Conservation (phyloP, 2,888 invertebrate species). For the Nudaria mundana region DNA sequence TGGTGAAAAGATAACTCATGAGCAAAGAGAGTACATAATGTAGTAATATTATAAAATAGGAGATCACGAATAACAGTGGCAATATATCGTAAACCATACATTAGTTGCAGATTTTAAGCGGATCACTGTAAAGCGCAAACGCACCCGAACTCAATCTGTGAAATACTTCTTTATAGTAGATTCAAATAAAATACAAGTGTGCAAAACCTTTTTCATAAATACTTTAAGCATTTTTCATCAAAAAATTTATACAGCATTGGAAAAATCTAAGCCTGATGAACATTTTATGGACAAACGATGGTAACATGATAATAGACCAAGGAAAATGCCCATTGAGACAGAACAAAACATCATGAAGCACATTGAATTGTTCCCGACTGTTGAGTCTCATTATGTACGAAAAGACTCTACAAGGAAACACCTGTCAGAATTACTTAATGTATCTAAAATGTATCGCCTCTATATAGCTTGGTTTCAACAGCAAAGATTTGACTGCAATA, state of each 20-base stretch:
- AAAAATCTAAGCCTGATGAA: background rate
- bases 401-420: conserved; percentile 4
- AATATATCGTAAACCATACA: background rate
- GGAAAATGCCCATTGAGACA: conserved; percentile 2
- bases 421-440: conserved; percentile 7
- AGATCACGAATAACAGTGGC: background rate
- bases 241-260: background rate
- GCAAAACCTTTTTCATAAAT: background rate
- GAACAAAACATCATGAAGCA: conserved; percentile 5
- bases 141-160: conserved; percentile 1
- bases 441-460: conserved; percentile 10
- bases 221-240: background rate
- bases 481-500: background rate
- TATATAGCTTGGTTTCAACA: background rate
- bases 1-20: no score
- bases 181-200: background rate
- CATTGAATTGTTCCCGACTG: conserved; percentile 5
- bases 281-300: background rate
- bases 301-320: conserved; percentile 4
- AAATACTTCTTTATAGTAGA: conserved; percentile 1
- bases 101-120: background rate
- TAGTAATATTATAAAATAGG: background rate
- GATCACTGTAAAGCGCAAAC: background rate
- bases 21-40: no score
- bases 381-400: conserved; percentile 9